A percentile compares a stretch with the other conserved stretches of the same genome.
These are phyloP conservation scores for Sigmodon hispidus DNA, from an alignment of 2,113 vertebrate genomes.

Conservation along the genomic window DNA sequence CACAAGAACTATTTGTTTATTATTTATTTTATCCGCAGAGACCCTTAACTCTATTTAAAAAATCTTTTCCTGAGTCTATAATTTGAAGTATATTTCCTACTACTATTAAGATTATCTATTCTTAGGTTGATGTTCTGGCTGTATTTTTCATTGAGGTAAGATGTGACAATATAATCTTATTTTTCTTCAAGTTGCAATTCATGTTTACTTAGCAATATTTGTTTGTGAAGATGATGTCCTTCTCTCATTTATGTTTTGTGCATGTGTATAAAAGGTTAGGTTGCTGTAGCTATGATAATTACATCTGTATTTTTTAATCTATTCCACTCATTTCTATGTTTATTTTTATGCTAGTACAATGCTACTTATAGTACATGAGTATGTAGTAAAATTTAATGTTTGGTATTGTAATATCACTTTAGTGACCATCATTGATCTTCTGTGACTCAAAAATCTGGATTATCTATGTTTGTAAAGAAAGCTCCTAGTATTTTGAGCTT, in stretches of 20 bases:
- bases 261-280: background rate
- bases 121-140: background rate
- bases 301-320: background rate
- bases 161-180: background rate
- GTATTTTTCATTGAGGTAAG: background rate
- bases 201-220: background rate
- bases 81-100: background rate
- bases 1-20: background rate
- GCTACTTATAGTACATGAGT: background rate
- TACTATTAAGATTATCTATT: background rate
- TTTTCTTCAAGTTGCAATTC: background rate
- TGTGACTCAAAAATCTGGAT: background rate
- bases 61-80: background rate
- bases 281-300: background rate
- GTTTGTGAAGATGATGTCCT: background rate
- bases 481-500: background rate
- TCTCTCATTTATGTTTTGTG: background rate
- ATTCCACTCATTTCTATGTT: background rate
- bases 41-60: background rate
- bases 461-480: background rate
- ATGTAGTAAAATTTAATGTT: background rate
- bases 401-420: background rate
- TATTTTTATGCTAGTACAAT: background rate
- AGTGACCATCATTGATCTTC: background rate
- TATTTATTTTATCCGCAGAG: background rate